Evolutionary conservation across 2,113 vertebrate genomes (phyloP).

Genomic region (Alces alces): DNA sequence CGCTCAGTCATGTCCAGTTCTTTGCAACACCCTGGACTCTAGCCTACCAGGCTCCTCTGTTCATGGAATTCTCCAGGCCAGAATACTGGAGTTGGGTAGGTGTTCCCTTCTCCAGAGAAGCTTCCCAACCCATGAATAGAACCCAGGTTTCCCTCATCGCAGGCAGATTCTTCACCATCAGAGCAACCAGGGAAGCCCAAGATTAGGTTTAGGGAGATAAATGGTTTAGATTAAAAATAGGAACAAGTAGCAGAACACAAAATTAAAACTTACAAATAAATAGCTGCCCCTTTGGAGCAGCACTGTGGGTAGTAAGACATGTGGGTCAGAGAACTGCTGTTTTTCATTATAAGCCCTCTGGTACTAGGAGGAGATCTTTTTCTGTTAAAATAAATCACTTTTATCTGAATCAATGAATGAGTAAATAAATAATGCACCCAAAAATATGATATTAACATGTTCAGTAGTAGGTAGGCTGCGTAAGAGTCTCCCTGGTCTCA

Average conservation of each 20-base stretch:
- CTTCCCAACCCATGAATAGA: not conserved
- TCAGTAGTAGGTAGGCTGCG: not conserved
- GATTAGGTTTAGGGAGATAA: not conserved
- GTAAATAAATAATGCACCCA: not conserved
- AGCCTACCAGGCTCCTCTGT: not conserved
- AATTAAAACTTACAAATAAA: not conserved
- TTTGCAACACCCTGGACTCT: not conserved
- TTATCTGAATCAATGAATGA: not conserved
- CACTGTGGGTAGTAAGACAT: not conserved
- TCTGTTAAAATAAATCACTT: not conserved
- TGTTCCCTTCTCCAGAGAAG: not conserved
- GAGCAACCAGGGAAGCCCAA: not conserved
- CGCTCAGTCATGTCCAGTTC: accelerated
- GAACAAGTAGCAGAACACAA: not conserved
- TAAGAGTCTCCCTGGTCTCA: not conserved
- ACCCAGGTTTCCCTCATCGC: not conserved
- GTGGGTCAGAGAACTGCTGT: not conserved
- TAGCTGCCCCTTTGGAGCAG: not conserved
- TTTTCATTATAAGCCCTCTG: not conserved
- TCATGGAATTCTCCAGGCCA: not conserved
- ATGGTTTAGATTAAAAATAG: not conserved
- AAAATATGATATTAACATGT: not conserved
- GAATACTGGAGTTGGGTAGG: not conserved
- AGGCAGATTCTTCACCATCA: not conserved
- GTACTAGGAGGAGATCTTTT: not conserved